Conservation (phyloP, 2,113 vertebrate genomes). For the Notiomystis cincta region DNA sequence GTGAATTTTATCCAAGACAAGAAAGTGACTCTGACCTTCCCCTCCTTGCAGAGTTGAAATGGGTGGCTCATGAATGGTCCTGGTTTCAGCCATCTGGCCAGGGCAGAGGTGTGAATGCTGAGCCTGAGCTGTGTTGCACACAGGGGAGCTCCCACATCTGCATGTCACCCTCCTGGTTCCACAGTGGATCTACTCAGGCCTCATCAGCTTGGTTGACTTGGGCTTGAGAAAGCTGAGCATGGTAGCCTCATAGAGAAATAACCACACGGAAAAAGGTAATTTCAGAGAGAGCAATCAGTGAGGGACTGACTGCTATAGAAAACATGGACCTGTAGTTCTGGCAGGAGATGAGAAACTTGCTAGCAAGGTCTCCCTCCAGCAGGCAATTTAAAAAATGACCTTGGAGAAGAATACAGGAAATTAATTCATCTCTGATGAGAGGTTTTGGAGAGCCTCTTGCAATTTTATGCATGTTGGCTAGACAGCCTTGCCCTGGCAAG, state of each 20-base stretch:
- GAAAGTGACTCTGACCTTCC: not conserved
- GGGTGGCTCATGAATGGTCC: not conserved
- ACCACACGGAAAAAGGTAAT: not conserved
- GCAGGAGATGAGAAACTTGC: not conserved
- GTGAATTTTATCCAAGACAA: not conserved
- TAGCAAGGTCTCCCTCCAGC: slow-evolving; percentile 13
- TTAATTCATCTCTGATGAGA: slow-evolving; percentile 17
- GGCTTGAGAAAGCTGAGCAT: not conserved
- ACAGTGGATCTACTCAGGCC: not conserved
- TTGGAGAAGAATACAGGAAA: slow-evolving; percentile 22
- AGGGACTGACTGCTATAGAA: not conserved
- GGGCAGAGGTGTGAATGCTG: not conserved
- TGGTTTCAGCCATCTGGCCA: not conserved
- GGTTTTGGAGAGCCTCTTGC: slow-evolving; percentile 20
- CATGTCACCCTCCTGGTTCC: not conserved
- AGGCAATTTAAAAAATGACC: slow-evolving; percentile 27
- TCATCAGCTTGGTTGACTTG: not conserved
- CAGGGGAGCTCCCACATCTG: not conserved
- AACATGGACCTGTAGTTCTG: not conserved
- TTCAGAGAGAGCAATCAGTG: not conserved
- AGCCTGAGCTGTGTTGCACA: not conserved
- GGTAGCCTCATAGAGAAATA: not conserved
- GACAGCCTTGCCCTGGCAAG: slow-evolving; percentile 25
- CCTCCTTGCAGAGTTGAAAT: not conserved
- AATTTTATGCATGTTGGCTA: slow-evolving; percentile 20